phyloP scores from a whole-genome alignment of 2,797 vertebrate species.

The Catamblyrhynchus diadema region DNA sequence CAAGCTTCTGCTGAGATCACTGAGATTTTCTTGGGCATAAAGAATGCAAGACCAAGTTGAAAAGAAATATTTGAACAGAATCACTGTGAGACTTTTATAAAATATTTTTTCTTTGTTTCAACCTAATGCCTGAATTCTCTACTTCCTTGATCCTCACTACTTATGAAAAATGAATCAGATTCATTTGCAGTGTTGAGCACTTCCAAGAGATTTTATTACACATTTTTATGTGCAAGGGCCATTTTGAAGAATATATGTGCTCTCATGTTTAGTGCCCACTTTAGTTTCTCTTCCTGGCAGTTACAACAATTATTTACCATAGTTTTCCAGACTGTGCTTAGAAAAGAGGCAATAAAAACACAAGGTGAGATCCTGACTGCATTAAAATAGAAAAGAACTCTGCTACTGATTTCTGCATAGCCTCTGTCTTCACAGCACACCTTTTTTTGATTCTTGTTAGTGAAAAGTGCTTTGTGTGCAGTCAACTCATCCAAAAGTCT shows the following conservation, averaged over 20 bases:
- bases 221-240: not conserved
- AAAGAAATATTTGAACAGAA: not conserved
- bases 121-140: not conserved
- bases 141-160: not conserved
- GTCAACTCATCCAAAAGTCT: not conserved
- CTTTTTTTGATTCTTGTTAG: not conserved
- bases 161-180: not conserved
- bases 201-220: conserved; percentile 17
- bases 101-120: not conserved
- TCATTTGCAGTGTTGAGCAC: not conserved
- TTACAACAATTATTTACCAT: not conserved
- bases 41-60: not conserved
- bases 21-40: not conserved
- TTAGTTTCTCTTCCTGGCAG: not conserved
- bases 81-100: not conserved
- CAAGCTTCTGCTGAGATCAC: not conserved
- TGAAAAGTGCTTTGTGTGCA: not conserved
- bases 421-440: not conserved
- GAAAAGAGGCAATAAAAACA: not conserved
- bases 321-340: not conserved
- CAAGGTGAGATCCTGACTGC: not conserved
- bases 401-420: not conserved
- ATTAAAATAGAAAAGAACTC: not conserved
- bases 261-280: not conserved
- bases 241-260: not conserved